Conservation (phyloP, 2,888 invertebrate genomes). For the Pterobdella sp. region DNA sequence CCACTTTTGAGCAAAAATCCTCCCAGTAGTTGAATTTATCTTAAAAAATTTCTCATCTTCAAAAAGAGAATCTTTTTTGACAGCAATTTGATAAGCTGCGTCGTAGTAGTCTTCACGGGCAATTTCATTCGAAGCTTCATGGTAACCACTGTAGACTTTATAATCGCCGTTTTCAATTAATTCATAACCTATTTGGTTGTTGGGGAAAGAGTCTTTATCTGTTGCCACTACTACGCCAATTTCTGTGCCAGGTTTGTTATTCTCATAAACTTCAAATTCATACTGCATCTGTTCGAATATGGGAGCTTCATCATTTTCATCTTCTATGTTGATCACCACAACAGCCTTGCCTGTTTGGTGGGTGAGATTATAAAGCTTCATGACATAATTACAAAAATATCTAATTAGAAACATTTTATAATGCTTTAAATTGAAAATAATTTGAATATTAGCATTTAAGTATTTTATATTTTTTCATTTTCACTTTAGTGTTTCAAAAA, state of each 20-base stretch:
- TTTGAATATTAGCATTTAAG: no score
- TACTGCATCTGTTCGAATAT: background rate
- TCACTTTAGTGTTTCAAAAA: no score
- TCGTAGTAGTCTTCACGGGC: no score
- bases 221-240: background rate
- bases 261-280: background rate
- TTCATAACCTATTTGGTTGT: background rate
- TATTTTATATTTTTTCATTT: no score
- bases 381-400: no score
- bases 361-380: no score
- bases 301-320: background rate
- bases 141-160: background rate
- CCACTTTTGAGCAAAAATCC: background rate
- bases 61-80: no score
- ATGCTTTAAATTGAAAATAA: no score
- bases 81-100: no score
- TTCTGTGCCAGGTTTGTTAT: background rate
- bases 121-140: no score
- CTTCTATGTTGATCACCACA: background rate
- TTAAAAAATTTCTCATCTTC: background rate
- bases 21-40: background rate
- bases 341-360: background rate
- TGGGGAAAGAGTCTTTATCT: background rate
- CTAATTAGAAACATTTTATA: no score
- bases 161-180: background rate